phyloP scores from a whole-genome alignment of 1,140 invertebrate genomes.

The fruit fly (Drosophila melanogaster) region Release_6_plus_ISO1_MT NC_004354.4:157001-157500 shows the following conservation, averaged over 20 bases:
- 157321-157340: too few species aligned
- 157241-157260: neutral
- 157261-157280: neutral
- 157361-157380: too few species aligned
- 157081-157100: conserved; percentile 61
- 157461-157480: too few species aligned
- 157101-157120: conserved; percentile 47
- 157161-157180: conserved; percentile 57
- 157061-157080: conserved; percentile 10
- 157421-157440: too few species aligned
- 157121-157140: conserved; percentile 69
- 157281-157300: neutral
- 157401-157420: too few species aligned
- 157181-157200: conserved; percentile 72
- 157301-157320: too few species aligned
- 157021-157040: conserved; percentile 3
- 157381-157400: too few species aligned
- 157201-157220: conserved; percentile 48
- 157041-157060: conserved; percentile 18
- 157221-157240: conserved; percentile 4
- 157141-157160: conserved; percentile 49
- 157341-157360: too few species aligned
- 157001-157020: conserved; percentile 70
- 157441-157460: too few species aligned
- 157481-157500: neutral